Evolutionary conservation across 2,797 vertebrate species (phyloP), one percentile per base, ranked within the genome.

Genomic region (Falco rusticolus): DNA sequence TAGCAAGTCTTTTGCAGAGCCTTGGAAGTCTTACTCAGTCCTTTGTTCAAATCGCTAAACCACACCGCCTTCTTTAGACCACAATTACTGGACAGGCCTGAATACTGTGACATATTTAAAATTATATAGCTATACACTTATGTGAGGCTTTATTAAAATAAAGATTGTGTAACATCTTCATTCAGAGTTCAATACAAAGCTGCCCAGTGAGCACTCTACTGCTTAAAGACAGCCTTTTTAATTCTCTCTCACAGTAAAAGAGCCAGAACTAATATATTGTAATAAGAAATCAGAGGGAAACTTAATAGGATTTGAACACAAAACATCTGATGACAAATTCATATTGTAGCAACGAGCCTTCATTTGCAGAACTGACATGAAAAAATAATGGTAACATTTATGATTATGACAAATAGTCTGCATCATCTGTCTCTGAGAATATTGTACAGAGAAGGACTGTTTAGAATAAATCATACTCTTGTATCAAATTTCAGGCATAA

Each of bases 41-140:
- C 43, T 95, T 93, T 95, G 89, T 83, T 92, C 63, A 82, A 86
- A 92, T 82, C 9, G 7, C 72, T 88, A 95, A 93, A 93, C 79
- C 93, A 87, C 93, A 92, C 31, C 79, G 92, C 59, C 94, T 93
- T 94, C 84, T 92, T 69, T 56, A 93, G 92, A 93, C 84, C 71
- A 84, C 89, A 93, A 31, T 83, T 94, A 72, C 65, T 89, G 82
- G 72, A 95, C 34, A 92, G 89, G 87, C 90, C 89, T 87, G 87
- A 93, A 78, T 72, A 72, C 63, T 90, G 63, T 82, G 80, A 90
- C 78, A 69, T 93, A 93, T 85, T 76, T 92, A 91, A 92, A 94
- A 94, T 89, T 89, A 85, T 69, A 88, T 19, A 92, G 94, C 79
- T 87, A 87, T 34, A 59, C 48, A 61, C 57, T 96, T 89, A 54